These are phyloP conservation scores for Oxygymnocypris stewartii DNA, from an alignment of 2,113 vertebrate genomes.

Conservation along the genomic window DNA sequence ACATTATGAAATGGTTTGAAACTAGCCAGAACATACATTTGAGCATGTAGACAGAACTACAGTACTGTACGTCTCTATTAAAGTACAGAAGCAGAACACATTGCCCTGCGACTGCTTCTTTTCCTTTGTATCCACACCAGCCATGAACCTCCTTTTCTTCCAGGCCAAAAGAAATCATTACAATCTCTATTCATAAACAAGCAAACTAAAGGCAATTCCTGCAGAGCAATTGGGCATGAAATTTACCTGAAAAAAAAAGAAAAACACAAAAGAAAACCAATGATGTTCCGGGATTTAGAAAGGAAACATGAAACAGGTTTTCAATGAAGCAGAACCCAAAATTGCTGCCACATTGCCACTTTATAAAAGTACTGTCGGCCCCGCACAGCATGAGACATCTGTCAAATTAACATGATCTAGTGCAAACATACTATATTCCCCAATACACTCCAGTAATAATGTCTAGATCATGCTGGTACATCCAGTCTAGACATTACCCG, in stretches of 20 bases:
- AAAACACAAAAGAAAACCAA: conserved; percentile 15
- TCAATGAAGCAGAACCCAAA: conserved; percentile 56
- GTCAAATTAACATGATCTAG: conserved; percentile 21
- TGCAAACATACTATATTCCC: conserved; percentile 4
- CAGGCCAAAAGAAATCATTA: conserved; percentile 64
- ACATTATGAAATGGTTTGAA: background rate
- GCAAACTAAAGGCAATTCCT: conserved; percentile 67
- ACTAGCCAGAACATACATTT: background rate
- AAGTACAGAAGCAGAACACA: background rate
- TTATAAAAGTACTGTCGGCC: conserved; percentile 29
- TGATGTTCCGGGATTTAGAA: conserved; percentile 59
- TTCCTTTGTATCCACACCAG: background rate
- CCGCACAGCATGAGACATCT: background rate
- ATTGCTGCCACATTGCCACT: conserved; percentile 71
- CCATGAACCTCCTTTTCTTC: background rate
- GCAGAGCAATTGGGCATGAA: conserved; percentile 69
- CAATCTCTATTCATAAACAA: conserved; percentile 66
- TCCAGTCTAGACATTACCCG: conserved; percentile 20
- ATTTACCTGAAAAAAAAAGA: conserved; percentile 57
- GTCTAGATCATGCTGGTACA: conserved; percentile 28
- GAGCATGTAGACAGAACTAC: background rate
- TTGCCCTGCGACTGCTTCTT: background rate
- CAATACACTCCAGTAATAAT: conserved; percentile 22
- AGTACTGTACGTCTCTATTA: background rate
- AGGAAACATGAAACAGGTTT: conserved; percentile 58